These are phyloP conservation scores for Piaya cayana DNA, from an alignment of 2,113 vertebrate species.

Conservation along the genomic window DNA sequence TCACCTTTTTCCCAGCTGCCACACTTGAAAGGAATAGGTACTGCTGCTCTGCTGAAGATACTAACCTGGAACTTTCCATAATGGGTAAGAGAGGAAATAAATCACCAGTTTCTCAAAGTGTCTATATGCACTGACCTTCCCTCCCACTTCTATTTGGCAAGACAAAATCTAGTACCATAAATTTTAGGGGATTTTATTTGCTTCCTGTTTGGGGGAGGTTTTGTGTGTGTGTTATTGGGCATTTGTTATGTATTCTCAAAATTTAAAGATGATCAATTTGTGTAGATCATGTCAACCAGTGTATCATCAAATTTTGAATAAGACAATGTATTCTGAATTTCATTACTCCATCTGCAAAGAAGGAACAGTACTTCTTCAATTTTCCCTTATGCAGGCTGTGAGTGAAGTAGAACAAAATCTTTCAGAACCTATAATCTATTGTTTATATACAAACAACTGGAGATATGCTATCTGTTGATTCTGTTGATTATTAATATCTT, in stretches of 20 bases:
- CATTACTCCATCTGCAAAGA: neutral
- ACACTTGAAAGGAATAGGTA: neutral
- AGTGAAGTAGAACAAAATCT: neutral
- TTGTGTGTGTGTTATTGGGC: neutral
- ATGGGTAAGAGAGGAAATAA: neutral
- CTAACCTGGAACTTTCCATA: neutral
- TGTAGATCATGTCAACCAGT: fast-evolving
- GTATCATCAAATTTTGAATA: neutral
- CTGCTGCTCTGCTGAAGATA: neutral
- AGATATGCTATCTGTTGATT: neutral
- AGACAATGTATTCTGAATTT: neutral
- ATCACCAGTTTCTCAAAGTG: neutral
- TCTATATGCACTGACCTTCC: neutral
- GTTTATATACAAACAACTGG: neutral
- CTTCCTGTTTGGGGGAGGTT: neutral
- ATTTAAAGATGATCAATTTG: neutral
- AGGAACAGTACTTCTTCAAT: neutral
- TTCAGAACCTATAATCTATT: neutral
- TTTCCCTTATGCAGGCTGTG: neutral
- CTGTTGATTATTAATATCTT: neutral
- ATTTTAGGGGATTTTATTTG: neutral
- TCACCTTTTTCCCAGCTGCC: neutral
- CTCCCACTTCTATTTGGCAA: neutral
- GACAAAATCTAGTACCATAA: neutral
- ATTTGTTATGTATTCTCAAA: neutral